These are phyloP conservation scores for Drosophila neocordata DNA, from an alignment of 1,140 invertebrate genomes.

Conservation along the genomic window DNA sequence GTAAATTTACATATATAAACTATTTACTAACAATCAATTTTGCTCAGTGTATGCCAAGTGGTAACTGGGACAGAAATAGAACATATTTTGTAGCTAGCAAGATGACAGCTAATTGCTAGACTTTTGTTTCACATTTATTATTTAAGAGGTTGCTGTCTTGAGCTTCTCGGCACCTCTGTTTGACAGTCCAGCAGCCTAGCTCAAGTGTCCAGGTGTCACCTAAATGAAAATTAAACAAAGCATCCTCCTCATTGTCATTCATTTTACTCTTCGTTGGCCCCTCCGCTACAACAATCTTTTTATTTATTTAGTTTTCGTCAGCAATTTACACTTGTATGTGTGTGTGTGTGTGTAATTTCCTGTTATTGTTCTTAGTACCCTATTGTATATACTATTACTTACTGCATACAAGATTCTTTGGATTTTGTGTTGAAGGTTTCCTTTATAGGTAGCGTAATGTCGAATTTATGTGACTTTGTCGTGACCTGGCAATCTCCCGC, in stretches of 20 bases:
- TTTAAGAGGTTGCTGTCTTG: constrained; percentile 43
- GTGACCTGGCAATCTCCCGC: constrained; percentile 51
- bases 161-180: constrained; percentile 23
- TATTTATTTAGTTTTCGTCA: constrained; percentile 60
- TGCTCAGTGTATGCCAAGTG: background rate
- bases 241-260: constrained; percentile 19
- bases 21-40: background rate
- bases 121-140: constrained; percentile 60
- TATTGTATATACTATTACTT: background rate
- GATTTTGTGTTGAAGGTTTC: constrained; percentile 18
- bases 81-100: constrained; percentile 22
- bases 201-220: constrained; percentile 50
- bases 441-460: constrained; percentile 47
- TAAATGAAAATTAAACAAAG: constrained; percentile 79
- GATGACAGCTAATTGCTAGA: constrained; percentile 53
- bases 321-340: constrained; percentile 47
- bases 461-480: constrained; percentile 68
- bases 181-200: constrained; percentile 22
- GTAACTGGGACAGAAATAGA: constrained; percentile 35
- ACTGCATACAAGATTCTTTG: constrained; percentile 29
- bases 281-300: constrained; percentile 33
- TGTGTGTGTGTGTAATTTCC: constrained; percentile 13
- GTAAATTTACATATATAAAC: no score
- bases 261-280: background rate
- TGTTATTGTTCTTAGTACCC: constrained; percentile 32